Evolutionary conservation across 2,888 invertebrate genomes (phyloP).

Genomic region (Gnatocerus cornutus): DNA sequence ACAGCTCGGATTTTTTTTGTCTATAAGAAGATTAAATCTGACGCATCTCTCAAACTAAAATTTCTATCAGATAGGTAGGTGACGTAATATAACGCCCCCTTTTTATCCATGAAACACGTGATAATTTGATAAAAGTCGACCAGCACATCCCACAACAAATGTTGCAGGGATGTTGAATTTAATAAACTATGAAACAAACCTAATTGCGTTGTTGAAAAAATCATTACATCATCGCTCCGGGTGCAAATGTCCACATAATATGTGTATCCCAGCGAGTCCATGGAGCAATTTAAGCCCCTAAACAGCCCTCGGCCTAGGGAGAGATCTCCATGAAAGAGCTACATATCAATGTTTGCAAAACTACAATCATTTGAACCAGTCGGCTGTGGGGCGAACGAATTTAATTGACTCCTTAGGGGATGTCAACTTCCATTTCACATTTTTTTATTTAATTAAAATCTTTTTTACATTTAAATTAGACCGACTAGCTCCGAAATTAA

Average conservation of each 20-base stretch:
- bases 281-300: constrained; percentile 46
- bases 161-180: constrained; percentile 67
- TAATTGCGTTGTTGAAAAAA: constrained; percentile 71
- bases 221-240: constrained; percentile 70
- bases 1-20: constrained; percentile 47
- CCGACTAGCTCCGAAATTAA: background rate
- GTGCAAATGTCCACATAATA: constrained; percentile 66
- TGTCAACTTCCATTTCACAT: constrained; percentile 34
- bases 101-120: constrained; percentile 30
- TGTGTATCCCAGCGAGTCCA: constrained; percentile 46
- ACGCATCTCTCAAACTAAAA: constrained; percentile 52
- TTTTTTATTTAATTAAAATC: constrained; percentile 38
- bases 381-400: constrained; percentile 66
- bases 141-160: constrained; percentile 63
- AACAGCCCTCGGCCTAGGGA: constrained; percentile 46
- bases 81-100: constrained; percentile 34
- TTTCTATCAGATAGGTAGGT: constrained; percentile 20
- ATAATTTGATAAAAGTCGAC: constrained; percentile 41
- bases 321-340: constrained; percentile 61
- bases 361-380: constrained; percentile 68
- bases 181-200: constrained; percentile 70
- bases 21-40: constrained; percentile 51
- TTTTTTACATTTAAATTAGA: background rate
- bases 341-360: constrained; percentile 69
- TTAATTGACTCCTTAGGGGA: constrained; percentile 65